Evolutionary conservation across 2,797 vertebrate species (phyloP).

Genomic region (Phalanger gymnotis): DNA sequence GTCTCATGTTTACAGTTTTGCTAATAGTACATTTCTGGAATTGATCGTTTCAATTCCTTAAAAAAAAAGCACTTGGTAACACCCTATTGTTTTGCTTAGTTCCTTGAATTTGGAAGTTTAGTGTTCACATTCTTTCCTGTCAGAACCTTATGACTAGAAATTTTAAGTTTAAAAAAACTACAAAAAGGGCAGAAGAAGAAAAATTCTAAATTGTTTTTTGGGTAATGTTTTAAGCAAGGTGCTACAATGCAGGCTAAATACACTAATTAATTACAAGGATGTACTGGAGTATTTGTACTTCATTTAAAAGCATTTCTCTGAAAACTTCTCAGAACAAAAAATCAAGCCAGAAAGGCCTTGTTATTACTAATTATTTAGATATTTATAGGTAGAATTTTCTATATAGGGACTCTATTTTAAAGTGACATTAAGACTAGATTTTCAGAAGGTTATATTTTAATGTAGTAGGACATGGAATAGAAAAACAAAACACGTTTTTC

Average conservation of each 20-base stretch:
- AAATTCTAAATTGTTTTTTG: slow-evolving; percentile 12
- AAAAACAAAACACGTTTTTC: background rate
- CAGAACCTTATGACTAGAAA: background rate
- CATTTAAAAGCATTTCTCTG: slow-evolving; percentile 16
- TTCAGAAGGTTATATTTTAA: slow-evolving; percentile 15
- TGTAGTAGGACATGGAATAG: background rate
- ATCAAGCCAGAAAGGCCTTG: slow-evolving; percentile 1
- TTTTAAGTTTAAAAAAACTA: background rate
- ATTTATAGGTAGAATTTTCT: slow-evolving; percentile 5
- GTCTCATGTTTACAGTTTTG: background rate
- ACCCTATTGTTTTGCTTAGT: background rate
- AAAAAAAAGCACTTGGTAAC: slow-evolving; percentile 27
- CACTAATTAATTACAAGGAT: slow-evolving; percentile 24
- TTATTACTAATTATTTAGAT: background rate
- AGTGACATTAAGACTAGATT: background rate
- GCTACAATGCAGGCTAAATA: background rate
- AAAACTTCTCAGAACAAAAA: background rate
- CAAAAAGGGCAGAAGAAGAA: background rate
- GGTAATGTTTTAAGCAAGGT: background rate
- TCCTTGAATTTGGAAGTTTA: slow-evolving; percentile 23
- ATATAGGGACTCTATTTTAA: slow-evolving; percentile 23
- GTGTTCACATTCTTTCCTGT: background rate
- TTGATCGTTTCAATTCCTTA: background rate
- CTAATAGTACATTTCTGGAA: background rate
- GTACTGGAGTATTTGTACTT: background rate